Percentiles rank a stretch among this genome's conserved stretches.
Conservation (phyloP, 2,888 invertebrate species). For the Hyppa rectilinea region DNA sequence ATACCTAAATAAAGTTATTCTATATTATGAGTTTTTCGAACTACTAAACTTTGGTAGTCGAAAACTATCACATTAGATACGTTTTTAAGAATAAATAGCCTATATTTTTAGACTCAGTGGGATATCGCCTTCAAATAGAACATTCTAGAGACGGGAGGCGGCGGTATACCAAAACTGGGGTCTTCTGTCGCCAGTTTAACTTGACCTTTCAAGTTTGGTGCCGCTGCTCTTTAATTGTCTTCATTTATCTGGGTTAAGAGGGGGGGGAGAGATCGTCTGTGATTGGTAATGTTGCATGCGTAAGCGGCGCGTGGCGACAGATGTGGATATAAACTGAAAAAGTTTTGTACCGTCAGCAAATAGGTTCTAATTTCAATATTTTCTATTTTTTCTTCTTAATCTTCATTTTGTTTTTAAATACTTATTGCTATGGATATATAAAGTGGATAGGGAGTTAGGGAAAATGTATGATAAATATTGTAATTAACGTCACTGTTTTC, state of each 20-base stretch:
- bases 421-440: background rate
- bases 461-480: background rate
- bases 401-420: background rate
- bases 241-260: constrained; percentile 45
- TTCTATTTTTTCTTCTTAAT: background rate
- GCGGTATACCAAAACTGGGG: constrained; percentile 73
- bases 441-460: background rate
- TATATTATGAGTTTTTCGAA: background rate
- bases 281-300: constrained; percentile 73
- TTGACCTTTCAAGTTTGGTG: constrained; percentile 68
- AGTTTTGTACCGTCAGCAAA: constrained; percentile 77
- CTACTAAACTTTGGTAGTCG: constrained; percentile 14
- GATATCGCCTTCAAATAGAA: constrained; percentile 85
- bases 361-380: background rate
- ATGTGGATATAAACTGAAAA: constrained; percentile 87
- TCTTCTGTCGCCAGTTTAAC: constrained; percentile 68
- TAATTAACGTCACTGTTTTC: constrained; percentile 20
- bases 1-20: background rate
- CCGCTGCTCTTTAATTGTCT: constrained; percentile 42
- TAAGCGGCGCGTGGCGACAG: constrained; percentile 87
- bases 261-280: constrained; percentile 69
- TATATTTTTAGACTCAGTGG: constrained; percentile 84
- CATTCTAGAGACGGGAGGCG: constrained; percentile 77
- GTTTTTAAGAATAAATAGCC: constrained; percentile 63
- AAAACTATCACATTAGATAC: constrained; percentile 57